Percentiles rank a stretch among this genome's conserved stretches.
phyloP scores from a whole-genome alignment of 2,888 invertebrate genomes.

The Hydriomena furcata region DNA sequence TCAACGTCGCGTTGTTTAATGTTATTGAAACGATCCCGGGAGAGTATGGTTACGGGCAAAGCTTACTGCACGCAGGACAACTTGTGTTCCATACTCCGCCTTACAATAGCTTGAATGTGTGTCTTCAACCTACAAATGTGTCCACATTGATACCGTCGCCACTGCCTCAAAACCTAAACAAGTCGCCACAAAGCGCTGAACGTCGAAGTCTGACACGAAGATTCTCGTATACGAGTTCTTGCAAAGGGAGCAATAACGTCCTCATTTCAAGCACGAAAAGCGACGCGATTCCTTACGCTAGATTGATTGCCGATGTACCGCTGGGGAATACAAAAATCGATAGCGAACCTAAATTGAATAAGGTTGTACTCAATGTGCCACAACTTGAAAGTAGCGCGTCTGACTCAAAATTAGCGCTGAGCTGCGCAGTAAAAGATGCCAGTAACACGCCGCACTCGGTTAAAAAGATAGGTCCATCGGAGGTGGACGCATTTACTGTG shows the following conservation, averaged over 20 bases:
- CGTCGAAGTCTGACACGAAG: conserved; percentile 72
- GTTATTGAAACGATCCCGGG: conserved; percentile 87
- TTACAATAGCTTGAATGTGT: conserved; percentile 90
- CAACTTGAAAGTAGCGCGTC: conserved; percentile 91
- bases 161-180: conserved; percentile 65
- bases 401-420: conserved; percentile 92
- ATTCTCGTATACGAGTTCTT: conserved; percentile 76
- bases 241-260: conserved; percentile 72
- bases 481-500: conserved; percentile 59
- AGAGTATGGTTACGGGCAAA: conserved; percentile 97
- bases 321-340: conserved; percentile 85
- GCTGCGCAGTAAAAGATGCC: conserved; percentile 85
- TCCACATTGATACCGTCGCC: conserved; percentile 72
- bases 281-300: conserved; percentile 90
- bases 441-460: conserved; percentile 43
- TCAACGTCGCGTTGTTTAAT: conserved; percentile 91
- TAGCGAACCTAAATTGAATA: conserved; percentile 88
- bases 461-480: conserved; percentile 57
- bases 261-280: conserved; percentile 76
- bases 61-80: conserved; percentile 93
- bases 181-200: conserved; percentile 70
- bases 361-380: conserved; percentile 80
- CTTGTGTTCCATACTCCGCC: conserved; percentile 96
- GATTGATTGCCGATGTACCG: conserved; percentile 87
- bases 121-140: conserved; percentile 86